phyloP scores from a whole-genome alignment of 2,113 vertebrate genomes.

The Chloropsis cyanopogon region DNA sequence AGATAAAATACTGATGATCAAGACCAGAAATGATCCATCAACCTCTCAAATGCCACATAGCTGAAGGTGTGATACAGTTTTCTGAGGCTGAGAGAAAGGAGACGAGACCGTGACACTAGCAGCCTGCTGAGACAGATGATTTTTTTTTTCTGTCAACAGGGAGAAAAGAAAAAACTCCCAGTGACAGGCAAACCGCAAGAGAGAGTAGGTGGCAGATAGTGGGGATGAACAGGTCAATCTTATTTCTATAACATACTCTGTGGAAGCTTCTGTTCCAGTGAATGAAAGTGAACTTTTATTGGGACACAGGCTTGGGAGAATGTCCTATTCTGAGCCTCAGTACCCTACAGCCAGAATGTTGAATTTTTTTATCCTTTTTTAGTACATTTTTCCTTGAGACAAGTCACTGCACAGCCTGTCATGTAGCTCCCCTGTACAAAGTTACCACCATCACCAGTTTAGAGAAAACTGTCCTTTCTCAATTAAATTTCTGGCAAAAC shows the following conservation, averaged over 20 bases:
- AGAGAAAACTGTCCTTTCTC: not conserved
- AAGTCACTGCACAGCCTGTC: not conserved
- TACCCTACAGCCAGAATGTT: not conserved
- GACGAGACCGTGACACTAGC: not conserved
- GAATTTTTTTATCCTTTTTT: not conserved
- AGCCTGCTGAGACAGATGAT: not conserved
- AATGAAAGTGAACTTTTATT: not conserved
- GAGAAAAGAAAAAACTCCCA: not conserved
- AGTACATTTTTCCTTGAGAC: not conserved
- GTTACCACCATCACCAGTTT: not conserved
- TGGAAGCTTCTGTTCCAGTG: not conserved
- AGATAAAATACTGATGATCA: not conserved
- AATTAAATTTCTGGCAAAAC: not conserved
- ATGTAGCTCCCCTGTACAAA: not conserved
- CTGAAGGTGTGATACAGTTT: not conserved
- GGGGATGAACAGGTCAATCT: not conserved
- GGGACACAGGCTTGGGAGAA: not conserved
- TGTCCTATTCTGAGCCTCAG: not conserved
- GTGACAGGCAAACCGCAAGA: not conserved
- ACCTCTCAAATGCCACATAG: not conserved
- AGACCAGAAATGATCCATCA: not conserved
- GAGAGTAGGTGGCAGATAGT: not conserved
- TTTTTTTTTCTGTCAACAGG: not conserved
- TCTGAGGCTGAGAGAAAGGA: not conserved
- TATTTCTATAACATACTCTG: not conserved